These are phyloP conservation scores for Megalurothrips usitatus DNA, from an alignment of 2,888 invertebrate genomes.

Conservation along the genomic window DNA sequence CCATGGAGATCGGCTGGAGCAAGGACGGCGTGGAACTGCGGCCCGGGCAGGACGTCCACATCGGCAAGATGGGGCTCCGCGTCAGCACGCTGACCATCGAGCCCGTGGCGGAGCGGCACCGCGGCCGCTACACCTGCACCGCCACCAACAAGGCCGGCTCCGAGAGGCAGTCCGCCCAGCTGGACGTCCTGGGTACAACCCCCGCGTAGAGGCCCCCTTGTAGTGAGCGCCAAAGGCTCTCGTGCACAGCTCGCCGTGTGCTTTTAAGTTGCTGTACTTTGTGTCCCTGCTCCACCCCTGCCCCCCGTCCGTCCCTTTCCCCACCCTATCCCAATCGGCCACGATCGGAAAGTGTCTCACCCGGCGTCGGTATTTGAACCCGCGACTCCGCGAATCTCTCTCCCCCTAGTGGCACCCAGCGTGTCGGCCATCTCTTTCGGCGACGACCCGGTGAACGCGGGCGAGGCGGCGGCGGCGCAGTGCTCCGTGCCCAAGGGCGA, in stretches of 20 bases:
- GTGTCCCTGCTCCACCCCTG: conserved; percentile 13
- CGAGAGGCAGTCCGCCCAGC: conserved; percentile 42
- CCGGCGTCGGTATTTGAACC: background rate
- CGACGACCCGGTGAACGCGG: conserved; percentile 39
- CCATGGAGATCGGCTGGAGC: conserved; percentile 63
- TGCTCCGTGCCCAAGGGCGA: conserved; percentile 44
- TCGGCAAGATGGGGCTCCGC: conserved; percentile 47
- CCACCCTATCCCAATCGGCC: conserved; percentile 27
- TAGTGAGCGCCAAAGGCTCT: background rate
- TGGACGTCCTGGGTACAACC: background rate
- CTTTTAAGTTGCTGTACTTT: conserved; percentile 33
- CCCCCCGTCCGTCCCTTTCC: background rate
- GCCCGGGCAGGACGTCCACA: conserved; percentile 41
- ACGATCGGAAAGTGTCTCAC: too few species aligned
- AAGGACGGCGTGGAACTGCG: conserved; percentile 51
- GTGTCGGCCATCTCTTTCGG: conserved; percentile 52
- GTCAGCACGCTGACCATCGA: conserved; percentile 42
- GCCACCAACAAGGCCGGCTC: conserved; percentile 44
- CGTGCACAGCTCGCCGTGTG: background rate
- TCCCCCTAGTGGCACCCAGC: conserved; percentile 67
- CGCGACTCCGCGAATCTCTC: conserved; percentile 27
- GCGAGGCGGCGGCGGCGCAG: conserved; percentile 42
- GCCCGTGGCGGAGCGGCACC: conserved; percentile 39
- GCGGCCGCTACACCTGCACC: conserved; percentile 47
- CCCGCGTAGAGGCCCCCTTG: background rate